These are phyloP conservation scores for Octodon degus DNA, from an alignment of 2,113 vertebrate species.

Conservation along the genomic window DNA sequence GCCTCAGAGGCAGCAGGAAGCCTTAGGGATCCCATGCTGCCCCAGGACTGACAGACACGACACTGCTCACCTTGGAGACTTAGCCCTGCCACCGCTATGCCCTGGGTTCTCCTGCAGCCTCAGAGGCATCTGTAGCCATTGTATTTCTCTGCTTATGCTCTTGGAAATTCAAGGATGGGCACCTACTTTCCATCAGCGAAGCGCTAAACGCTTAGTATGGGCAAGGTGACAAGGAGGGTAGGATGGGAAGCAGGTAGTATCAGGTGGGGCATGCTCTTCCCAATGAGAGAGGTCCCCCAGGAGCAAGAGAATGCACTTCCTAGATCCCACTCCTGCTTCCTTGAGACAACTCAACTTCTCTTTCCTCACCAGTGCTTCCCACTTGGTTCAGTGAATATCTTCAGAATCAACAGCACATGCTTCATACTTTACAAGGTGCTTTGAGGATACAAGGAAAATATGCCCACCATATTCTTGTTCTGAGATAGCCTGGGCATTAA, in stretches of 20 bases:
- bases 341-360: not conserved
- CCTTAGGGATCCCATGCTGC: not conserved
- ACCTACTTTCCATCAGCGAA: not conserved
- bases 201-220: not conserved
- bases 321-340: not conserved
- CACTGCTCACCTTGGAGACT: not conserved
- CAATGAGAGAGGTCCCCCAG: too few relatives aligned
- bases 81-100: rapidly evolving
- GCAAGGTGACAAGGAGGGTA: not conserved
- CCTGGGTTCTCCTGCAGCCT: not conserved
- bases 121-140: not conserved
- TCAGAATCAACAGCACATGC: not conserved
- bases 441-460: not conserved
- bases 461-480: rapidly evolving
- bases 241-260: rapidly evolving
- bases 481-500: not conserved
- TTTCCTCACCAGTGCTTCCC: not conserved
- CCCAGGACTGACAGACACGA: not conserved
- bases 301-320: not conserved
- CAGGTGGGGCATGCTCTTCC: too few relatives aligned
- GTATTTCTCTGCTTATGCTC: not conserved
- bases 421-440: not conserved
- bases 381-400: not conserved
- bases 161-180: not conserved
- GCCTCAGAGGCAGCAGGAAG: constrained; percentile 28